Evolutionary conservation across 2,113 vertebrate genomes (phyloP).

Genomic region (Channa maculata): DNA sequence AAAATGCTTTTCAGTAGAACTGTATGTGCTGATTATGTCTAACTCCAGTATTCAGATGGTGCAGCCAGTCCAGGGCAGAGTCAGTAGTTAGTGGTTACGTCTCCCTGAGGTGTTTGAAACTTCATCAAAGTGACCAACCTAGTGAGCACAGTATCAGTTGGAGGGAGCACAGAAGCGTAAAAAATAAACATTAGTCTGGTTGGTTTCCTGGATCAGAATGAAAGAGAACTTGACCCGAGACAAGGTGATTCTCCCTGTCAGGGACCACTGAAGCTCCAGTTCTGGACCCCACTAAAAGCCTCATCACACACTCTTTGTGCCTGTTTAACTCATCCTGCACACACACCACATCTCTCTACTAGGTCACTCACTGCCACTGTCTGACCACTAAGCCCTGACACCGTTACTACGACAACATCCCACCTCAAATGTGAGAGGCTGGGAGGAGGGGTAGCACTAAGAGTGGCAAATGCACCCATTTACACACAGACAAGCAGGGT

Average conservation of each 20-base stretch:
- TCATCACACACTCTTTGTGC: constrained; percentile 29
- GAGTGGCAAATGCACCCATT: constrained; percentile 35
- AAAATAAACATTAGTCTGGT: constrained; percentile 50
- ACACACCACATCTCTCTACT: constrained; percentile 37
- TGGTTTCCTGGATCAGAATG: constrained; percentile 35
- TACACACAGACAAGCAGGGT: constrained; percentile 40
- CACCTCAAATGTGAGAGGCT: constrained; percentile 41
- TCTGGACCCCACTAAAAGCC: constrained; percentile 3
- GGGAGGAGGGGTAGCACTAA: constrained; percentile 5
- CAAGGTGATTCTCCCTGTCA: constrained; percentile 20
- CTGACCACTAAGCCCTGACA: constrained; percentile 64
- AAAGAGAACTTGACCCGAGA: constrained; percentile 31
- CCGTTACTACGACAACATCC: constrained; percentile 74
- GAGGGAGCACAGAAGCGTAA: not conserved
- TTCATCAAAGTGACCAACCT: constrained; percentile 38
- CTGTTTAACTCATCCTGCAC: constrained; percentile 1
- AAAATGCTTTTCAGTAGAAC: not conserved
- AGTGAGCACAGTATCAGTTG: constrained; percentile 14
- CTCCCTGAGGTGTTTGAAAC: constrained; percentile 15
- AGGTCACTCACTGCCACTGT: constrained; percentile 43
- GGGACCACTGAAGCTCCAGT: not conserved
- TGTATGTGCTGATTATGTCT: not conserved
- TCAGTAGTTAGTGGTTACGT: not conserved
- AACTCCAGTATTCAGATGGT: constrained; percentile 1
- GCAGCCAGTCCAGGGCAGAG: constrained; percentile 13